Percentiles rank a stretch among this genome's conserved stretches.
Evolutionary conservation across 2,113 vertebrate genomes (phyloP).

Genomic region (Anhinga anhinga): DNA sequence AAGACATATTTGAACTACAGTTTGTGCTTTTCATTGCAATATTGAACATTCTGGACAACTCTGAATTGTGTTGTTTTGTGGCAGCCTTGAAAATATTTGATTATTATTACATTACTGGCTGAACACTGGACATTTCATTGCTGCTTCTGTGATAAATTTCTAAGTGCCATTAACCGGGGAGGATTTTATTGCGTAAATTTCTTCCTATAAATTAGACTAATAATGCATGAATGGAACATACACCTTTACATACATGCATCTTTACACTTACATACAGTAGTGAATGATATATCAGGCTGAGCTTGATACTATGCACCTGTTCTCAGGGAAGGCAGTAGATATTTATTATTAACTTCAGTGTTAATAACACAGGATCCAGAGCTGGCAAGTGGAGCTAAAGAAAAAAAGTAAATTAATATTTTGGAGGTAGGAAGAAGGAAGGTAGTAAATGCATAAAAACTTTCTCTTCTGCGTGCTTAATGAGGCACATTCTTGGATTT

Average conservation of each 20-base stretch:
- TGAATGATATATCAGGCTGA: not conserved
- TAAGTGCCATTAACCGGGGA: not conserved
- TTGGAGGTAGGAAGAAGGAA: not conserved
- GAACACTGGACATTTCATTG: not conserved
- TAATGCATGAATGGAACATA: not conserved
- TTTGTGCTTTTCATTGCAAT: slow-evolving; percentile 70
- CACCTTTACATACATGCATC: not conserved
- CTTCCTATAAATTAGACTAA: not conserved
- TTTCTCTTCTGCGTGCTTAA: not conserved
- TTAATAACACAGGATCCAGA: not conserved
- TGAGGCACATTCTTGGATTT: not conserved
- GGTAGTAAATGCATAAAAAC: not conserved
- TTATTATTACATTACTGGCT: not conserved
- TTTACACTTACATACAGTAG: not conserved
- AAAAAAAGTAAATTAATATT: not conserved
- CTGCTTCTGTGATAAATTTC: not conserved
- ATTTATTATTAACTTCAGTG: not conserved
- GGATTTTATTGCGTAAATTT: slow-evolving; percentile 23
- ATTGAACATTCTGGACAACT: slow-evolving; percentile 62
- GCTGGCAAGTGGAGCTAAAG: not conserved
- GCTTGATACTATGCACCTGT: not conserved
- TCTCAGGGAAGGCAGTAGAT: not conserved
- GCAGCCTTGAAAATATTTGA: slow-evolving; percentile 4
- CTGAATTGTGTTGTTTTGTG: slow-evolving; percentile 37
- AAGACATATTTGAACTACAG: slow-evolving; percentile 75